Base-by-base conservation (phyloP, 30 jellyfish, hydroid and myxozoan species). In the Calvadosia cruxmelitensis region DNA sequence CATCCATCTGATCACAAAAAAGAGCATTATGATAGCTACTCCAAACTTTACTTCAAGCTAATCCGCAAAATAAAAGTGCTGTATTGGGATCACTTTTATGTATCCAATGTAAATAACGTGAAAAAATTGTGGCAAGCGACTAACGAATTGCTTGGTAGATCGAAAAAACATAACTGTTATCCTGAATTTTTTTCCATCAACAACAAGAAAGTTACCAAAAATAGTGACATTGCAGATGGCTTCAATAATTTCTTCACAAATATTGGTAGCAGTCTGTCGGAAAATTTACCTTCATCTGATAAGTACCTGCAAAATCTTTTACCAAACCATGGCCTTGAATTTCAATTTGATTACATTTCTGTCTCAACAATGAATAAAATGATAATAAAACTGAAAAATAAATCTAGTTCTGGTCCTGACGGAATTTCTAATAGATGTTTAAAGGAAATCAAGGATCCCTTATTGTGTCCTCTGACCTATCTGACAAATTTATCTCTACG, bases 401-500 rank as follows among this genome's bases (percentile, higher is more conserved):
- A n/a, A n/a, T n/a, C n/a, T n/a, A n/a, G n/a, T n/a, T n/a, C n/a
- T n/a, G n/a, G 27, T 32, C 70, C 87, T 51, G 64, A 49, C 52
- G 68, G 51, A 53, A 66, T 36, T 13, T 73, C 73, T 26, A 51
- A 51, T 49, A 12, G 27, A 12, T 32, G 35, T 50, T 29, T 76
- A 7, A 76, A 76, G 68, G 15, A 33, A 27, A 50, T 76, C 31
- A 50, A 66, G 31, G 49, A 48, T 62, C 35, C 32, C 20, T 53
- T 66, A 66, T 27, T 48, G 33, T 20, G 33, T 31, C 87, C 80
- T 34, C 34, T 66, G 73, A 42, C 50, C 42, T 29, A 68, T 25
- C 67, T 48, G 70, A 76, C 67, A 33, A 65, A 67, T 66, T 35
- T 34, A 2, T 67, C 79, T 30, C 51, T 76, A 33, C n/a, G 66